Base-by-base conservation (phyloP, 2,888 invertebrate species). In the Geotrupes spiniger region DNA sequence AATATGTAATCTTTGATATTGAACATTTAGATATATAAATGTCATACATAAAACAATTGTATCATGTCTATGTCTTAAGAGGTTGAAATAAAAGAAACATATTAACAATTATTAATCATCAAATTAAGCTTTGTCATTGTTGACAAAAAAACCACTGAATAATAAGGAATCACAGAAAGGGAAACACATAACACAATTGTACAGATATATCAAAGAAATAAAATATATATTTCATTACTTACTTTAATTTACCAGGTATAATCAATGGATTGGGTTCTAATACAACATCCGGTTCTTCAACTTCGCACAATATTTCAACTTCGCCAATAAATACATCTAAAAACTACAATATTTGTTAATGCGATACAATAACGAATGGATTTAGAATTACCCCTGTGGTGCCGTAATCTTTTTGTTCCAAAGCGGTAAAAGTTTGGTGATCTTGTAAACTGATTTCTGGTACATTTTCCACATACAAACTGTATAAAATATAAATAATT, bases 401-500 rank as follows among this genome's bases (percentile, higher is more conserved):
- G 11, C 39, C 17, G 11, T 36, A 17, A 33, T 49, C 28, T 4
- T 33, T 49, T 27, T 59, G 60, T 11, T 61, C 52, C 9, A 51
- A 37, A 1, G 49, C 54, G 1, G 26, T 42, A 46, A 63, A 56
- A 31, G 59, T 33, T 28, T 53, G 42, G 15, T 57, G 53, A 14
- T 62, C 51, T 5, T 58, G 29, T 21, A 74, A 49, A 36, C 71
- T 65, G 4, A 53, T 58, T 17, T 65, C 46, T 1, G 74, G 74
- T 42, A 74, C 61, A 46, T 74, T 69, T 43, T 65, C 61, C 36
- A 73, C 55, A 46, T 66, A 66, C 2, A 74, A 60, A 50, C 73
- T 73, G 21, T 6, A 21, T 21, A 37, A 33, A 14, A 4, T 14
- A 14, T 10, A 33, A 8, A 29, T 29, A 29, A 11, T 29, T 29